Base-by-base conservation (phyloP, 2,888 invertebrate species). In the Lomographa bimaculata region DNA sequence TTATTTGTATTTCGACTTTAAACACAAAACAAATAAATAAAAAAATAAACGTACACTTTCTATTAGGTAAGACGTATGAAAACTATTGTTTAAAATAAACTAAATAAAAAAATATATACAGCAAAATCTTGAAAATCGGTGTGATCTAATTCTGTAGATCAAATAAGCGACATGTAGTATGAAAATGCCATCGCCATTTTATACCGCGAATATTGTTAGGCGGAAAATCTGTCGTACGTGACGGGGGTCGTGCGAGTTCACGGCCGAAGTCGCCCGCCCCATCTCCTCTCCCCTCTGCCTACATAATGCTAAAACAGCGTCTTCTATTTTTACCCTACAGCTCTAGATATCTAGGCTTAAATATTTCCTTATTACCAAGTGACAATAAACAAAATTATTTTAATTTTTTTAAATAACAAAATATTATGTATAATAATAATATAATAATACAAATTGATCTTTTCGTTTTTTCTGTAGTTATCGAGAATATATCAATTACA, bases 221-320 rank as follows among this genome's bases (percentile, higher is more conserved):
- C 40, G 49, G 58, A 51, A 58, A 61, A 60, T 50, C 46, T 55
- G 49, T n/a, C n/a, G n/a, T 50, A 40, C 47, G 48, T 43, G 62
- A 66, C 55, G 59, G 69, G 77, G 86, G 73, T 83, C 83, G 82
- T 42, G 49, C 11, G 78, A 78, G 89, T 87, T 89, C 87, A 89
- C 73, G 87, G 87, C 76, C 57, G 47, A 55, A 51, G 49, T 53
- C 39, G 7, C 52, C 25, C 27, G 26, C 35, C 42, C 48, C 47
- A 56, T 45, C 50, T 45, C 40, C 51, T 46, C 49, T 51, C 54
- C 53, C 51, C 42, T 41, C 58, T 50, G 48, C 60, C 60, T 62
- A 63, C 55, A 45, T 48, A 50, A 21, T 50, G 52, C 56, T 23
- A 19, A 43, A 28, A 36, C 18, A 36, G 30, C 59, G 53, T 50